phyloP scores from a whole-genome alignment of 30 jellyfish, hydroid and myxozoan species.

The Pelagia noctiluca region DNA sequence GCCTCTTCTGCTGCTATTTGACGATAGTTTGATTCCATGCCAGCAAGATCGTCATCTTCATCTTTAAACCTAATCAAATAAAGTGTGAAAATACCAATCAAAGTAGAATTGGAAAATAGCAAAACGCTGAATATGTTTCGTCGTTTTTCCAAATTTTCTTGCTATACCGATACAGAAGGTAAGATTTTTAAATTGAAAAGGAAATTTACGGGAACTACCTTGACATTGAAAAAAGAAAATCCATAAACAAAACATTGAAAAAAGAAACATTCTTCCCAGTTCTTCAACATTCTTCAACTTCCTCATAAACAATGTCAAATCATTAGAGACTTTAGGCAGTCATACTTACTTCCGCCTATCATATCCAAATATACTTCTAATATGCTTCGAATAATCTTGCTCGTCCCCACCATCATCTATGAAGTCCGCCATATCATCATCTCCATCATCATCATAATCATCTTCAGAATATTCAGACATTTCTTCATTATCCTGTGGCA shows the following conservation, averaged over 20 bases:
- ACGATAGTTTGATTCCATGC: slow-evolving; percentile 88
- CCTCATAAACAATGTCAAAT: neutral
- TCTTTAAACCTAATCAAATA: slow-evolving; percentile 63
- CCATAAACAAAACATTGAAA: neutral
- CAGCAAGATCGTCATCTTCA: slow-evolving; percentile 82
- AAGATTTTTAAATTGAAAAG: too few species aligned
- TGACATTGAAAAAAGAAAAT: too few species aligned
- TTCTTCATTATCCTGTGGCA: slow-evolving; percentile 40
- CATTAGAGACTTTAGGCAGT: neutral
- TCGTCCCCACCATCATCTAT: slow-evolving; percentile 84
- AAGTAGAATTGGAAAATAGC: neutral
- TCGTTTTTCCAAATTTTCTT: neutral
- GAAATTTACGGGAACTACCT: neutral
- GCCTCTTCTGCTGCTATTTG: slow-evolving; percentile 96
- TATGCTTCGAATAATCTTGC: slow-evolving; percentile 79
- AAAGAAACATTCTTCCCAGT: neutral
- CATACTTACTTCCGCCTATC: slow-evolving; percentile 80
- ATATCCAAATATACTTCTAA: slow-evolving; percentile 83
- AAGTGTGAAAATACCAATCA: neutral
- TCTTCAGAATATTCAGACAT: slow-evolving; percentile 62
- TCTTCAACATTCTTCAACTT: too few species aligned
- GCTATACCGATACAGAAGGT: neutral
- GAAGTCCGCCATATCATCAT: slow-evolving; percentile 84
- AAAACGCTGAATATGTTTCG: neutral
- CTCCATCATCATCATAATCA: slow-evolving; percentile 73